These are phyloP conservation scores for Hydrolagus colliei DNA, from an alignment of 2,797 vertebrate species.

Conservation along the genomic window DNA sequence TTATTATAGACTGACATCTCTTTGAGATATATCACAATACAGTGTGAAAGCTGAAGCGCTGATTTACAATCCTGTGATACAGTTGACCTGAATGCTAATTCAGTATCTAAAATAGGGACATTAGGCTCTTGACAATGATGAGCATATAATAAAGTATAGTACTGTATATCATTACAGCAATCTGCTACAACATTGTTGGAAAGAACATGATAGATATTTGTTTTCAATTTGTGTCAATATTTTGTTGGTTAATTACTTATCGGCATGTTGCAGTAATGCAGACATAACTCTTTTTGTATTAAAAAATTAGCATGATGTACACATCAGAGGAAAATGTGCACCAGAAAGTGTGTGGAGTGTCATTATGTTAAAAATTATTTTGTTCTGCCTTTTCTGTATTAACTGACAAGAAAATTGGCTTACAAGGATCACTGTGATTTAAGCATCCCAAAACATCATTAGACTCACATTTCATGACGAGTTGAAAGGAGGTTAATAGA, in stretches of 20 bases:
- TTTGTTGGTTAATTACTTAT: not conserved
- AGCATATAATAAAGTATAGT: not conserved
- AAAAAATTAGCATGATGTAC: not conserved
- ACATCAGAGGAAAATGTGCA: not conserved
- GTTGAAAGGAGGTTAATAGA: slow-evolving; percentile 18
- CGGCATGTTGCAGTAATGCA: not conserved
- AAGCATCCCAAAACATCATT: slow-evolving; percentile 3
- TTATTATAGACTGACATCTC: not conserved
- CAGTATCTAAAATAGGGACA: not conserved
- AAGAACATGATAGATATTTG: not conserved
- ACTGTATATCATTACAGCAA: not conserved
- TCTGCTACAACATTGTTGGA: not conserved
- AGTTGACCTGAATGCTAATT: not conserved
- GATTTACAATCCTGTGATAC: not conserved
- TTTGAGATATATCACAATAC: not conserved
- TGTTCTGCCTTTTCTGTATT: not conserved
- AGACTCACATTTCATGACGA: not conserved
- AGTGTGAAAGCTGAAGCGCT: not conserved
- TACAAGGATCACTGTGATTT: not conserved
- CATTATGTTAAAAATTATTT: not conserved
- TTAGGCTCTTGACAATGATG: not conserved
- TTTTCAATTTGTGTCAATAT: not conserved
- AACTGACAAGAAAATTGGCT: not conserved
- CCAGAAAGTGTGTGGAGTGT: not conserved
- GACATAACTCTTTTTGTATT: not conserved